Evolutionary conservation across 2,797 vertebrate genomes (phyloP).

Genomic region (Pitangus sulphuratus): DNA sequence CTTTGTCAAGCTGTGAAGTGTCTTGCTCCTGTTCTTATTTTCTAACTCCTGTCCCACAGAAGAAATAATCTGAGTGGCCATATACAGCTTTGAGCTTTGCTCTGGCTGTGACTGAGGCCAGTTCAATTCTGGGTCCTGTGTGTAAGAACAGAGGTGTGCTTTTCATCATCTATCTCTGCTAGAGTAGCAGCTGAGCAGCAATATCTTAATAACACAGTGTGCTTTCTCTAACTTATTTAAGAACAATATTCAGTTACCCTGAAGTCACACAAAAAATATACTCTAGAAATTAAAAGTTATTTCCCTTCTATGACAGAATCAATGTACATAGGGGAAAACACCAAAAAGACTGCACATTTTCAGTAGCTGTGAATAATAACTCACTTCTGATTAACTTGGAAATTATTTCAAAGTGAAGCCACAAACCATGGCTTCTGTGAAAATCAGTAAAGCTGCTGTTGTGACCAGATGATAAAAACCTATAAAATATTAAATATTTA

Average conservation of each 20-base stretch:
- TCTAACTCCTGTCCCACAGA: neutral
- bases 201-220: neutral
- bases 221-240: neutral
- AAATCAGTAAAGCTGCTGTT: neutral
- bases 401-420: neutral
- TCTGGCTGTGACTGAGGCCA: neutral
- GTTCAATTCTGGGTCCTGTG: neutral
- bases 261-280: neutral
- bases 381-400: slow-evolving; percentile 11
- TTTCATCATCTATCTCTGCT: neutral
- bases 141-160: neutral
- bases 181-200: neutral
- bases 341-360: neutral
- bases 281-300: neutral
- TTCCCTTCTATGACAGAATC: neutral
- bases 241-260: neutral
- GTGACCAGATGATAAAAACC: neutral
- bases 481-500: neutral
- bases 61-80: neutral
- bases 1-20: neutral
- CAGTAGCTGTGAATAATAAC: neutral
- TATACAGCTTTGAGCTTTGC: neutral
- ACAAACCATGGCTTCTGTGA: neutral
- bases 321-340: neutral
- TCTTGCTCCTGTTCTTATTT: neutral